A percentile compares a stretch with the other conserved stretches of the same genome.
phyloP scores from a whole-genome alignment of 1,140 invertebrate genomes.

The Drosophila saltans region DNA sequence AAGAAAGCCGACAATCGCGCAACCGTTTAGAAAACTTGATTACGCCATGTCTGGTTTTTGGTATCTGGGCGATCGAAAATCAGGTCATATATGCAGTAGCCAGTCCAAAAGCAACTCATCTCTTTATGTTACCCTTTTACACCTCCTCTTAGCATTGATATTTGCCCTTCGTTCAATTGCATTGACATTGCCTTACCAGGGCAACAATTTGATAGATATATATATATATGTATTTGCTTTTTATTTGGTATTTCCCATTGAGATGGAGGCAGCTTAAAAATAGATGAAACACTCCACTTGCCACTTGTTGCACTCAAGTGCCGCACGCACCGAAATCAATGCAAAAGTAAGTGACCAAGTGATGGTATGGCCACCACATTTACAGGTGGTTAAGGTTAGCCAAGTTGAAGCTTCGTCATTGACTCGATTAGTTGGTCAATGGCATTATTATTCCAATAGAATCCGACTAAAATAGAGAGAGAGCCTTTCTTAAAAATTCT shows the following conservation, averaged over 20 bases:
- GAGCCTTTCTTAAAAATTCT: constrained; percentile 3
- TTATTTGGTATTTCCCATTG: constrained; percentile 54
- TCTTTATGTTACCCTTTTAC: constrained; percentile 29
- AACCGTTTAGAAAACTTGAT: constrained; percentile 23
- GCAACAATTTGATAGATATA: not conserved
- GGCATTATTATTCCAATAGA: constrained; percentile 44
- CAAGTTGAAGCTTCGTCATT: constrained; percentile 67
- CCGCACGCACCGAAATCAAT: constrained; percentile 44
- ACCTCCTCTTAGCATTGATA: constrained; percentile 55
- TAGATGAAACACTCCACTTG: constrained; percentile 64
- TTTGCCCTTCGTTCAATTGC: constrained; percentile 60
- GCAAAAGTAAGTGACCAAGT: constrained; percentile 36
- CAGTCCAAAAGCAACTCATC: constrained; percentile 33
- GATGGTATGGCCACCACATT: constrained; percentile 3
- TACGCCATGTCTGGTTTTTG: constrained; percentile 33
- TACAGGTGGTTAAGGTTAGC: constrained; percentile 35
- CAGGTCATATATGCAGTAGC: constrained; percentile 74
- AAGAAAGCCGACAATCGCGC: constrained; percentile 15
- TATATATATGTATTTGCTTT: not conserved
- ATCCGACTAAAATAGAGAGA: constrained; percentile 18
- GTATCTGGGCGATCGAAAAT: constrained; percentile 38
- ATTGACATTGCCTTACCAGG: constrained; percentile 34
- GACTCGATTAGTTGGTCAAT: constrained; percentile 76
- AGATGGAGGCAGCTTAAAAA: constrained; percentile 54
- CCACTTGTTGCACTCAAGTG: constrained; percentile 79